phyloP scores from a whole-genome alignment of 53 echinoderm and acorn worm species.

The Paracentrotus lividus region DNA sequence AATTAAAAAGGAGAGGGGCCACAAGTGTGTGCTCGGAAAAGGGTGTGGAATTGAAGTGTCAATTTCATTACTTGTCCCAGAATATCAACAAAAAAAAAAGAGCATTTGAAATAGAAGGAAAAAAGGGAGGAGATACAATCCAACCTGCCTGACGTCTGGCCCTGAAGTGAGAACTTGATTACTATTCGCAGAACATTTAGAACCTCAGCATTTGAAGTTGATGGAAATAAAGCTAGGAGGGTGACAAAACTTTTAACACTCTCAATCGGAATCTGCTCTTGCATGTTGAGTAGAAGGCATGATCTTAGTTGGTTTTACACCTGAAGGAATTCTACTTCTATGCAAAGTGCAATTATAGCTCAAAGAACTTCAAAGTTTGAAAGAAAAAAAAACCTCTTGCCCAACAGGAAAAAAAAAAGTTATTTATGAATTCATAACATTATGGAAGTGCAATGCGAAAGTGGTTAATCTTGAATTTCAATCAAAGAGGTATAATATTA shows the following conservation, averaged over 20 bases:
- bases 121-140: neutral
- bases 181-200: neutral
- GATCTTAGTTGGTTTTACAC: neutral
- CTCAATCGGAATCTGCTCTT: neutral
- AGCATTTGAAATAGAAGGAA: neutral
- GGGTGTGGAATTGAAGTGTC: neutral
- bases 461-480: too few relatives aligned
- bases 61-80: neutral
- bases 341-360: neutral
- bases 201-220: neutral
- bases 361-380: neutral
- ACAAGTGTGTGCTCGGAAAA: neutral
- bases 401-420: too few relatives aligned
- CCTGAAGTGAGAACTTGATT: conserved; percentile 12
- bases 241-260: neutral
- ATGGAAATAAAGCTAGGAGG: neutral
- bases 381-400: too few relatives aligned
- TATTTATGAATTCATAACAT: too few relatives aligned
- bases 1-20: neutral
- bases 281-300: neutral
- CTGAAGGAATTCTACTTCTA: neutral
- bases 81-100: neutral
- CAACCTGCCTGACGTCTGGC: too few relatives aligned
- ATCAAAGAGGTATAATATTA: too few relatives aligned
- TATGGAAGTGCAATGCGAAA: too few relatives aligned